Evolutionary conservation across 2,888 invertebrate genomes (phyloP), one percentile per base, ranked within the genome.

Genomic region (Amitus sp.): DNA sequence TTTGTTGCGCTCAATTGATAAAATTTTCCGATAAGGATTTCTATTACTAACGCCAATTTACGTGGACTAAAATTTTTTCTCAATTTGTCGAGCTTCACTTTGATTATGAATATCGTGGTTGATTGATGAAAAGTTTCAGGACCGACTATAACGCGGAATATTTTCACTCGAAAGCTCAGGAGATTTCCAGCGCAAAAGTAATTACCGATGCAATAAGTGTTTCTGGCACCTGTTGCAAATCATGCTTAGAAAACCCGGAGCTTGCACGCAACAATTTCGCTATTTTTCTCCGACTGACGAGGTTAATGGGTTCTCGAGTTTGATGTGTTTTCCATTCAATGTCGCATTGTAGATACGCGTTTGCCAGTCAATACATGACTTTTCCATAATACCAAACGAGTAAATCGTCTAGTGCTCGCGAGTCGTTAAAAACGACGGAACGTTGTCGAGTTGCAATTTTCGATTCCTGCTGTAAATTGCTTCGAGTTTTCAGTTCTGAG

Each of bases 191-290:
- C 7, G 13, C 20, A 47, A 50, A 53, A 60, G 54, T 57, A 54
- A 62, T 62, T 65, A 65, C 57, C 20, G 20, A 62, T 45, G 18
- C 48, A 58, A 57, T 54, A 56, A 52, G 52, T 51, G 33, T 39
- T 53, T 17, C 42, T 47, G 47, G 56, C 60, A 65, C 65, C 65
- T 65, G 65, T 65, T 65, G 65, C 62, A 62, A 65, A 62, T 60
- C n/a, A 60, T 57, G 57, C 57, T 18, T 46, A 40, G 55, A 50
- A 56, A 58, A 56, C 46, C 49, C 49, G 12, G 17, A 30, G 17
- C 13, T 57, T 48, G 58, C 56, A 53, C 52, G 55, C 53, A 62
- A 51, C 62, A 51, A 56, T 65, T 56, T 52, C 19, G 40, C 45
- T 62, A 47, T 56, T 57, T 52, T 56, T 52, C 23, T 15, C 43